Percentiles rank a stretch among this genome's conserved stretches.
These are phyloP conservation scores for Tenebrosternarchus preto DNA, from an alignment of 2,113 vertebrate species.

Conservation along the genomic window DNA sequence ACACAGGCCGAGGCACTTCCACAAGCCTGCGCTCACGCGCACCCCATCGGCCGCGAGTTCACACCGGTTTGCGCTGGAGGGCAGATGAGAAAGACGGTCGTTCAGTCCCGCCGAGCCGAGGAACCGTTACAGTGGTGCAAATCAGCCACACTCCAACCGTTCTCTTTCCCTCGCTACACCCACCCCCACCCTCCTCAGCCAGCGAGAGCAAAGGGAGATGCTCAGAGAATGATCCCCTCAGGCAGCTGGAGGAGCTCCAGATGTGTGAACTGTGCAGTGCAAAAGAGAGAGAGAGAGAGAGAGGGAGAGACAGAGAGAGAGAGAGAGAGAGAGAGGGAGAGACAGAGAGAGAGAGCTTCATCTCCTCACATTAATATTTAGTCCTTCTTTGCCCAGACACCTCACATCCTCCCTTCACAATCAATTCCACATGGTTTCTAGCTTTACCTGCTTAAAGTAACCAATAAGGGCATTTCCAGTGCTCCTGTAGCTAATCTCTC, in stretches of 20 bases:
- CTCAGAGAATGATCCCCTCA: slow-evolving; percentile 52
- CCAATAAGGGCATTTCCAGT: slow-evolving; percentile 34
- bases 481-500: slow-evolving; percentile 42
- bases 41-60: neutral
- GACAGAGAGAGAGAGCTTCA: too few species aligned
- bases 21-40: neutral
- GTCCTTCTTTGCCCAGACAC: slow-evolving; percentile 9
- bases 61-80: neutral
- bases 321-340: slow-evolving; percentile 16
- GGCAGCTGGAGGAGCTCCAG: slow-evolving; percentile 68
- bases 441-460: slow-evolving; percentile 20
- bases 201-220: slow-evolving; percentile 44
- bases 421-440: slow-evolving; percentile 7
- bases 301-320: slow-evolving; percentile 27
- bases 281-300: neutral
- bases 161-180: slow-evolving; percentile 41
- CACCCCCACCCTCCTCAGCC: slow-evolving; percentile 24
- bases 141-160: slow-evolving; percentile 17
- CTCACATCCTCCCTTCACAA: neutral
- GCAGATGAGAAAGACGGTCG: neutral
- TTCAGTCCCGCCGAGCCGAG: neutral
- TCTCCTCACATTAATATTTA: slow-evolving; percentile 43
- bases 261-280: slow-evolving; percentile 60
- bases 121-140: slow-evolving; percentile 33
- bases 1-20: neutral